Evolutionary conservation across 2,797 vertebrate species (phyloP), one percentile per base, ranked within the genome.

Genomic region (Sebastes iracundus): DNA sequence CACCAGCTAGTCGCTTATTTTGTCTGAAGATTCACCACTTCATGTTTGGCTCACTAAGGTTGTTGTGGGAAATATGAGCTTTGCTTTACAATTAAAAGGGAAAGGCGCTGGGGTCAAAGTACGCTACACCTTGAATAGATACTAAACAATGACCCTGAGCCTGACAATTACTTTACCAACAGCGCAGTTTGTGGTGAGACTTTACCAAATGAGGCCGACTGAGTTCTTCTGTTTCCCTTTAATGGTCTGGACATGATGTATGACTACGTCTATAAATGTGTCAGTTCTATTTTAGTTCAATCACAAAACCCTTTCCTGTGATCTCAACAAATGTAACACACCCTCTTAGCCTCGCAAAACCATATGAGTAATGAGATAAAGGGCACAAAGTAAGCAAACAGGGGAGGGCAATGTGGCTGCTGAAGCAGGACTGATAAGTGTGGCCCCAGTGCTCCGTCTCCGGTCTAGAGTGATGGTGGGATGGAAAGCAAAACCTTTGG

Each of bases 361-460:
- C 68, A 49, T 72, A 78, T 89, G 90, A 93, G 92, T 84, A 86
- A 89, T 80, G 79, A 87, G 85, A 89, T 90, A 86, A 89, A 88
- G 82, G 32, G 27, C 30, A 81, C 70, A 77, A 77, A 75, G 75
- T 69, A 85, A 87, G 75, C 64, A 88, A 87, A 89, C 80, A 79
- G 65, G 77, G 82, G 63, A 30, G 78, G 75, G 70, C 25, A 23
- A 27, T 20, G 70, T 23, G 68, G 63, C 79, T 46, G 73, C 66
- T 84, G 64, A 12, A 20, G 32, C 71, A 58, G 61, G 33, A 62
- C 64, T 49, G 78, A 81, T 81, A 69, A 83, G 64, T 62, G 75
- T 59, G 70, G 68, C 16, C 30, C 22, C 38, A 27, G 60, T n/a
- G 73, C 61, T 74, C 23, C 30, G 46, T 77, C 61, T 56, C 68